Evolutionary conservation across 2,888 invertebrate species (phyloP), one percentile per base, ranked within the genome.

Genomic region (Limenitis camilla): DNA sequence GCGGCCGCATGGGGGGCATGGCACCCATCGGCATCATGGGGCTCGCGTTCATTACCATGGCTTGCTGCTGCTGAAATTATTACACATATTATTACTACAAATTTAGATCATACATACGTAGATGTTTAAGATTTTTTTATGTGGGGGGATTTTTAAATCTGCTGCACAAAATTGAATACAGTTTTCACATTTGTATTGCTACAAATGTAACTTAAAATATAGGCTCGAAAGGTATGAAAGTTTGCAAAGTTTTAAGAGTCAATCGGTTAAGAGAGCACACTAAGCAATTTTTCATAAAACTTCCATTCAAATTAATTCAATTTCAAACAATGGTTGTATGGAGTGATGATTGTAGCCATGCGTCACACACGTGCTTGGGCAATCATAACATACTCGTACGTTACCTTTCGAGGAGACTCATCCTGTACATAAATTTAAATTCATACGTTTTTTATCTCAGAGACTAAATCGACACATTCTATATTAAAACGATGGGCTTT

Each of bases 1-100:
- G 73, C 35, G 87, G 86, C 39, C 85, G 71, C 78, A 84, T 78
- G 38, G 85, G 85, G 39, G 69, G 72, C 43, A 65, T 61, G 7
- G 70, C 75, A 30, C 72, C 73, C 79, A 81, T 76, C 1, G 79
- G 77, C 79, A 82, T 77, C 75, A 81, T 78, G 11, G 74, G 76
- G 7, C 77, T 67, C 32, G 81, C 76, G 10, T 66, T 69, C 82
- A 86, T 85, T 78, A 85, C 84, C 86, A 87, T 78, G 69, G 72
- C 72, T 72, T 82, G 82, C 76, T 84, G 85, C 79, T 87, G 86
- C 85, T 87, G 80, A 9, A 65, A 67, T 40, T 19, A 36, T 11
- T 9, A 40, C 39, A 48, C n/a, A 6, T 0, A 8, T 32, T 5
- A 6, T 10, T 43, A 30, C 19, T 19, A 19, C 19, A n/a, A n/a